phyloP scores from a whole-genome alignment of 2,113 vertebrate genomes.

The Callaeas wilsoni region DNA sequence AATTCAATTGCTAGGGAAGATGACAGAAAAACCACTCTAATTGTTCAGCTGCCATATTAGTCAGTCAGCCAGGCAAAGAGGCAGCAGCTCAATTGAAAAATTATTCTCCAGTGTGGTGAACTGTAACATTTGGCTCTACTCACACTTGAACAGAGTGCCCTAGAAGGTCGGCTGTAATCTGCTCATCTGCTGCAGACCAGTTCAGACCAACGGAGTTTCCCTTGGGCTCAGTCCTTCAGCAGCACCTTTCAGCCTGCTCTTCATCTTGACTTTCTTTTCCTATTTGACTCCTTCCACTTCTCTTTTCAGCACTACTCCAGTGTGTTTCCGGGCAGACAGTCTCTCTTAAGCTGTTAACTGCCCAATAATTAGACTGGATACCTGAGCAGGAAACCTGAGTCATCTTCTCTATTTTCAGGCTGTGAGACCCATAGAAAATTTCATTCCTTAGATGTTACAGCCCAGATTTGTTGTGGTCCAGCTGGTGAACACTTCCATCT shows the following conservation, averaged over 20 bases:
- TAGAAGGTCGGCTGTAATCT: neutral
- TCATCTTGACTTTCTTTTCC: neutral
- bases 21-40: fast-evolving
- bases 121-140: neutral
- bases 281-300: neutral
- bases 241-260: neutral
- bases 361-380: neutral
- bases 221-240: neutral
- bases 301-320: neutral
- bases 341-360: neutral
- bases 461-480: neutral
- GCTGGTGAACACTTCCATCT: neutral
- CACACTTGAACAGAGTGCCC: neutral
- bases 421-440: neutral
- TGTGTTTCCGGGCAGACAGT: neutral
- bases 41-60: neutral
- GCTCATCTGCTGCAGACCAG: neutral
- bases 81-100: neutral
- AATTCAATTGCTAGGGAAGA: fast-evolving
- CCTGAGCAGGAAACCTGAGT: neutral
- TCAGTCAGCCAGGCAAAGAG: neutral
- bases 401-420: neutral
- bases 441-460: neutral
- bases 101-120: neutral
- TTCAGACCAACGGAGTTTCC: neutral